Conservation (phyloP, 2,113 vertebrate genomes). For the Oncorhynchus gorbuscha region DNA sequence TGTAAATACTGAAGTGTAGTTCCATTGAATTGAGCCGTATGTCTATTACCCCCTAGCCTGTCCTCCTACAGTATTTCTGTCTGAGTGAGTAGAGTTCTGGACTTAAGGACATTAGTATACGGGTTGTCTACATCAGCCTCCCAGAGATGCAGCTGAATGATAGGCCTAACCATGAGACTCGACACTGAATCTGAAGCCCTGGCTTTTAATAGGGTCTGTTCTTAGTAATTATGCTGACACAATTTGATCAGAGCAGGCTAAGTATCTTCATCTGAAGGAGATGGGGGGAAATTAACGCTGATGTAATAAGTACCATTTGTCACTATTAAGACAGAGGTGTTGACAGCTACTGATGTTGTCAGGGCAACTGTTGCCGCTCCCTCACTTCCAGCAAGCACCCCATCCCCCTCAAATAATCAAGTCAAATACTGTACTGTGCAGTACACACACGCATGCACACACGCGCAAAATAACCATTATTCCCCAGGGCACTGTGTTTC, state of each 20-base stretch:
- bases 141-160: conserved; percentile 61
- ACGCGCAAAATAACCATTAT: not conserved
- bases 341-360: conserved; percentile 82
- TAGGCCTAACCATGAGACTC: conserved; percentile 63
- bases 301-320: conserved; percentile 95
- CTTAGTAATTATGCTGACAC: conserved; percentile 90
- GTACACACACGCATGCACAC: not conserved
- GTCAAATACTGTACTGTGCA: conserved; percentile 3
- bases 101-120: conserved; percentile 12
- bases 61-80: not conserved
- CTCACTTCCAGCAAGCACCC: conserved; percentile 43
- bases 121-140: conserved; percentile 32
- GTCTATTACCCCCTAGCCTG: not conserved
- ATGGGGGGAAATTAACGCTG: conserved; percentile 89
- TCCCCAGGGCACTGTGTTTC: not conserved
- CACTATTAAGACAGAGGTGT: conserved; percentile 87
- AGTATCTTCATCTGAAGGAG: conserved; percentile 92
- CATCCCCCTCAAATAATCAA: not conserved
- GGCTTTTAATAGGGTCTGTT: conserved; percentile 89
- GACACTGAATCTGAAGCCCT: conserved; percentile 75
- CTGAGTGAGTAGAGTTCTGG: not conserved
- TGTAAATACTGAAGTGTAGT: not conserved
- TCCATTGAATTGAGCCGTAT: not conserved
- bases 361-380: conserved; percentile 75
- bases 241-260: conserved; percentile 90